Conservation (phyloP, 2,797 vertebrate genomes). For the Scolopax bukidnonensis region DNA sequence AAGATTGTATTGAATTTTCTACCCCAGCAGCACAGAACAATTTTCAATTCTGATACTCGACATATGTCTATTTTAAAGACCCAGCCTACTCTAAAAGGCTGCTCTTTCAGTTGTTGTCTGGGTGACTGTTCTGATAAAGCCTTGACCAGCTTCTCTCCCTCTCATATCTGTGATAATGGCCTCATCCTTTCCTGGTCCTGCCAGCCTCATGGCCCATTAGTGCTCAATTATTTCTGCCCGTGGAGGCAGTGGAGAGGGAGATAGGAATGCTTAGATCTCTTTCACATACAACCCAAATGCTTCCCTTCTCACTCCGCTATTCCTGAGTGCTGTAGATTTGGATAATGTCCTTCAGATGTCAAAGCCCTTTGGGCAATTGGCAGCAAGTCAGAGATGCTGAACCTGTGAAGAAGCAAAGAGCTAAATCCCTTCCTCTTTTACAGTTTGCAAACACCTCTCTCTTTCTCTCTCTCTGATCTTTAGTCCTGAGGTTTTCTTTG, state of each 20-base stretch:
- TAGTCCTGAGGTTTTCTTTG: constrained; percentile 73
- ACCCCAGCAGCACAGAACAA: background rate
- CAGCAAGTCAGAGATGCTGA: constrained; percentile 53
- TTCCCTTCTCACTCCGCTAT: background rate
- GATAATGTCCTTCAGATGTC: constrained; percentile 68
- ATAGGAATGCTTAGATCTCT: constrained; percentile 61
- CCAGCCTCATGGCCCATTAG: background rate
- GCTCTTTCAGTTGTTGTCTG: background rate
- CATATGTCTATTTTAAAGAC: background rate
- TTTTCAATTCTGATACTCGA: background rate
- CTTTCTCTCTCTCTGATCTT: constrained; percentile 67
- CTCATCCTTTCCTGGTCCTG: background rate
- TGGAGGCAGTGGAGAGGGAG: background rate
- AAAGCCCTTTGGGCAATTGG: constrained; percentile 50
- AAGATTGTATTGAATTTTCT: background rate
- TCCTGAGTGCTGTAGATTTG: constrained; percentile 3
- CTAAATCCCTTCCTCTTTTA: constrained; percentile 65
- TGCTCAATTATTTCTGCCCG: background rate
- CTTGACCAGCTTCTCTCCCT: background rate
- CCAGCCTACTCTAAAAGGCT: background rate
- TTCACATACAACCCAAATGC: background rate
- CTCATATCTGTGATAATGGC: background rate
- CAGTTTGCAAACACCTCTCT: constrained; percentile 72
- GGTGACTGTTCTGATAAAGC: background rate
- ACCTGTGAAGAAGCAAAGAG: constrained; percentile 56